Evolutionary conservation across 1,140 invertebrate genomes (phyloP).

Genomic region (Hyles euphorbiae): DNA sequence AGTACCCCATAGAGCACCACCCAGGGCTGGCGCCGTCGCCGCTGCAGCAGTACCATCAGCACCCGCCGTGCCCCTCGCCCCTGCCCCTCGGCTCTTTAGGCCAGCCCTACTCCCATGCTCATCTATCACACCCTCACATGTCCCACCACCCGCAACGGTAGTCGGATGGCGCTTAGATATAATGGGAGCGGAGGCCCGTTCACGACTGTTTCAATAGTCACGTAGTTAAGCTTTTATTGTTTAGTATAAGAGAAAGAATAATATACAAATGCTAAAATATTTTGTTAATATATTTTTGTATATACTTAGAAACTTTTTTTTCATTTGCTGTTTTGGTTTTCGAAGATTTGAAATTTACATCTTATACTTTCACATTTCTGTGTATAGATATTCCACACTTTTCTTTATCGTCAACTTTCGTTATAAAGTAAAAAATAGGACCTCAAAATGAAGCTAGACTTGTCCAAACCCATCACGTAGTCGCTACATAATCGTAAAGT

Average conservation of each 20-base stretch:
- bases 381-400: too few species aligned
- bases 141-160: slow-evolving; percentile 85
- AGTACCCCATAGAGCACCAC: slow-evolving; percentile 79
- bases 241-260: slow-evolving; percentile 41
- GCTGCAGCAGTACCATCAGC: slow-evolving; percentile 75
- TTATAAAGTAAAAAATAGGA: too few species aligned
- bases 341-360: slow-evolving; percentile 29
- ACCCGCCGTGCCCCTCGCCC: slow-evolving; percentile 76
- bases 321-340: slow-evolving; percentile 22
- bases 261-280: slow-evolving; percentile 45
- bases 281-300: slow-evolving; percentile 58
- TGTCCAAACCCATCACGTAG: too few species aligned
- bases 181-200: slow-evolving; percentile 12
- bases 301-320: slow-evolving; percentile 39
- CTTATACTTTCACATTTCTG: too few species aligned
- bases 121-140: slow-evolving; percentile 81
- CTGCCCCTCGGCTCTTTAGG: slow-evolving; percentile 77
- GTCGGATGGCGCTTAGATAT: slow-evolving; percentile 62
- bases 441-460: too few species aligned
- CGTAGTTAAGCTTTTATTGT: slow-evolving; percentile 45
- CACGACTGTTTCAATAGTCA: slow-evolving; percentile 55
- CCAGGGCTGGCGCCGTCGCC: slow-evolving; percentile 77
- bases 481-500: too few species aligned
- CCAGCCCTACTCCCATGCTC: slow-evolving; percentile 78
- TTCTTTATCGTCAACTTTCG: too few species aligned